These are phyloP conservation scores for Fabriciana adippe DNA, from an alignment of 2,888 invertebrate species.

Conservation along the genomic window DNA sequence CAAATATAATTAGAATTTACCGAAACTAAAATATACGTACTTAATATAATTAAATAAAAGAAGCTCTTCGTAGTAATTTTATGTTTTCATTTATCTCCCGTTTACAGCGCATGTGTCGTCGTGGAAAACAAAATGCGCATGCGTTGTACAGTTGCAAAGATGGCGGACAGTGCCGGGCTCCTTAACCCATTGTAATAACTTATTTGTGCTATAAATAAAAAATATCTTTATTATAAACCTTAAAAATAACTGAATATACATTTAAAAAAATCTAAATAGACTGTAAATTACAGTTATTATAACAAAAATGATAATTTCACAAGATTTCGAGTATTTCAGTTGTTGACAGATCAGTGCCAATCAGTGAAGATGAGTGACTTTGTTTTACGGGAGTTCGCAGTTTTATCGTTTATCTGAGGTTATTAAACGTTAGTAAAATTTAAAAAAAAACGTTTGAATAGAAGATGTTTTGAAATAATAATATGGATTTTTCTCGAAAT, in stretches of 20 bases:
- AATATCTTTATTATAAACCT: slow-evolving; percentile 22
- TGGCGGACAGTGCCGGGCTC: slow-evolving; percentile 57
- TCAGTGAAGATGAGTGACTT: slow-evolving; percentile 57
- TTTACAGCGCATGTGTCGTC: slow-evolving; percentile 58
- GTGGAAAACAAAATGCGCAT: slow-evolving; percentile 49
- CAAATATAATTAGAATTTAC: too few species aligned
- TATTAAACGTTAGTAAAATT: slow-evolving; percentile 15
- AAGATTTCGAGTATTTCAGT: slow-evolving; percentile 17
- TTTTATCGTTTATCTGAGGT: slow-evolving; percentile 36
- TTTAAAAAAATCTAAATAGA: neutral
- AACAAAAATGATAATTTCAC: neutral
- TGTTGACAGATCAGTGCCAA: slow-evolving; percentile 64
- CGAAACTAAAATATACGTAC: too few species aligned
- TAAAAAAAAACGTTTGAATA: slow-evolving; percentile 1
- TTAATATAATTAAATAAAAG: slow-evolving; percentile 2
- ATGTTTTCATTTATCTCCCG: slow-evolving; percentile 18
- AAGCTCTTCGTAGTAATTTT: slow-evolving; percentile 3
- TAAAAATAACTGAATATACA: neutral
- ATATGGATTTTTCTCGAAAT: neutral
- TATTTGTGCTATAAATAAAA: slow-evolving; percentile 49
- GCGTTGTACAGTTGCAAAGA: slow-evolving; percentile 54
- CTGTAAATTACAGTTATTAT: neutral
- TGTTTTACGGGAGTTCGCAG: slow-evolving; percentile 44
- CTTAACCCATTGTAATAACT: slow-evolving; percentile 52
- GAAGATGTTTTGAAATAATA: slow-evolving; percentile 5